Base-by-base conservation (phyloP, 2,113 vertebrate genomes). In the Hydrochoerus hydrochaeris region DNA sequence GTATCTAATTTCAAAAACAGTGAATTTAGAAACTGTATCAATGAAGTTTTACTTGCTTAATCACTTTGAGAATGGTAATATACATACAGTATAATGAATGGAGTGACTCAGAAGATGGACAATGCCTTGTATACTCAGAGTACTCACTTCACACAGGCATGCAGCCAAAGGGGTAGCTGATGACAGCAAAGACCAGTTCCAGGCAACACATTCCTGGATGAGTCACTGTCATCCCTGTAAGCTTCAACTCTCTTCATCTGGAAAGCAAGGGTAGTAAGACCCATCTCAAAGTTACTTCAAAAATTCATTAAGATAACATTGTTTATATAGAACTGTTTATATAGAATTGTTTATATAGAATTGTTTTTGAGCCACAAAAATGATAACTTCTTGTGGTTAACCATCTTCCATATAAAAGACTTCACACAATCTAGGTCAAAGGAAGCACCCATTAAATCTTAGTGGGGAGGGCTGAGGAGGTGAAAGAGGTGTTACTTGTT, bases 11-110 rank as follows among this genome's bases (percentile, higher is more conserved):
- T 93, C 63, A 67, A 85, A 96, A 83, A 62, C 35, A 62, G 19
- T 77, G n/a, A 94, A 87, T 80, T 90, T 52, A 78, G 60, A 94
- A 97, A 91, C 30, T 60, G 35, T 73, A 84, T 83, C 83, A 49
- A 57, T 46, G 12, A 92, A n/a, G 65, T 87, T 46, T 60, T 41
- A 81, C 44, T 91, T 44, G 17, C 54, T 32, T 75, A 44, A 49
- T 82, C 35, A 41, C 71, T 87, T 73, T 80, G 35, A 75, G 17
- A 91, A 20, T 77, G 58, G 28, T 41, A 73, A 80, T 58, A 38
- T 5, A 63, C 16, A 24, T 24, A 7, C 1, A 16, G 5, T 57
- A n/a, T 32, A 85, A 92, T 28, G 32, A 24, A 67, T n/a, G 57
- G 26, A 52, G 57, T 32, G 41, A 84, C 26, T 83, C 35, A 10